These are phyloP conservation scores for Alentia gelatinosa DNA, from an alignment of 2,888 invertebrate species.

Conservation along the genomic window DNA sequence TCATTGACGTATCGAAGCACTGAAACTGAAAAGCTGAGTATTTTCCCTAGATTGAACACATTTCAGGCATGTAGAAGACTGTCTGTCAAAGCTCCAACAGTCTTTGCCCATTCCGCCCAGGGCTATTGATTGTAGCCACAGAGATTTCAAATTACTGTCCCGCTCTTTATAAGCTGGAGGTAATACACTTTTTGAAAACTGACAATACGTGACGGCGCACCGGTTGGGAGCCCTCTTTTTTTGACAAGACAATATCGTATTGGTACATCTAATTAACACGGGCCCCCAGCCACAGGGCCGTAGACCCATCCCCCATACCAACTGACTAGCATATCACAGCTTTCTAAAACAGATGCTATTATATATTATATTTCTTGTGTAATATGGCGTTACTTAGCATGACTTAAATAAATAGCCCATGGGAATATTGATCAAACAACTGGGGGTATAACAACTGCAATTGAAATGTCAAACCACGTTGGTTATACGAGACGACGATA, in stretches of 20 bases:
- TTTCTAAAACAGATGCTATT: background rate
- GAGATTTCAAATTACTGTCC: background rate
- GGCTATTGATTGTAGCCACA: background rate
- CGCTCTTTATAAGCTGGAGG: background rate
- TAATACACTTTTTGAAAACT: background rate
- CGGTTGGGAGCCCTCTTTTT: background rate
- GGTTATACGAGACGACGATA: background rate
- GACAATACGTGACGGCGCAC: background rate
- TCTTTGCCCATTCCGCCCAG: too few relatives aligned
- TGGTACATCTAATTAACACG: background rate
- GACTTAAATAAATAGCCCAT: too few relatives aligned
- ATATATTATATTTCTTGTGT: too few relatives aligned
- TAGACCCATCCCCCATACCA: background rate
- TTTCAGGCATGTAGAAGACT: background rate
- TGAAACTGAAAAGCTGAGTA: background rate
- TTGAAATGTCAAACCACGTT: background rate
- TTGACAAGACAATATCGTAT: background rate
- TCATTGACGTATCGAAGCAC: background rate
- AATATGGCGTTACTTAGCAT: too few relatives aligned
- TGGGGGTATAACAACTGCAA: background rate
- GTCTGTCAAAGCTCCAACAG: background rate
- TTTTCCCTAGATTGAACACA: background rate
- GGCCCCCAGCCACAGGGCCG: background rate
- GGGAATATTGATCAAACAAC: too few relatives aligned
- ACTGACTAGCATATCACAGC: slow-evolving; percentile 50